Conservation (phyloP, 2,888 invertebrate species). For the Electrophaes corylata region DNA sequence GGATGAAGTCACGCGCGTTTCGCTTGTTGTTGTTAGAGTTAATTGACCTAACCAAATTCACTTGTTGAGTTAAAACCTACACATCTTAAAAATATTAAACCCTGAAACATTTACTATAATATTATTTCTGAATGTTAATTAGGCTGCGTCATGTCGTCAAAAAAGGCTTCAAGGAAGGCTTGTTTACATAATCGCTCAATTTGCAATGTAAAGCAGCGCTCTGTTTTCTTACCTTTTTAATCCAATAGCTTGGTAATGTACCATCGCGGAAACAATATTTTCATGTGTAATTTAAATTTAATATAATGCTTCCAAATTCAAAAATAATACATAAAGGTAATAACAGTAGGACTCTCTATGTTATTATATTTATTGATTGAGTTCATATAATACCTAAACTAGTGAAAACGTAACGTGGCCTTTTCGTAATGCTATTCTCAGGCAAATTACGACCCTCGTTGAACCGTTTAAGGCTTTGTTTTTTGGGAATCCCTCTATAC, state of each 20-base stretch:
- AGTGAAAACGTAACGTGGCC: too few relatives aligned
- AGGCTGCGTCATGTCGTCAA: conserved; percentile 61
- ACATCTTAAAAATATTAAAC: conserved; percentile 1
- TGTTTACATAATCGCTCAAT: conserved; percentile 81
- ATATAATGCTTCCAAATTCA: too few relatives aligned
- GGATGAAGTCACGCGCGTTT: too few relatives aligned
- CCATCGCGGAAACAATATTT: conserved; percentile 20
- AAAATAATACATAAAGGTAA: too few relatives aligned
- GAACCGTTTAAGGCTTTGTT: too few relatives aligned
- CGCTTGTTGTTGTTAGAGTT: too few relatives aligned
- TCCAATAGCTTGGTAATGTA: conserved; percentile 36
- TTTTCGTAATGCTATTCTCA: too few relatives aligned
- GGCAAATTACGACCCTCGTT: too few relatives aligned
- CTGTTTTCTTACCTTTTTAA: conserved; percentile 68
- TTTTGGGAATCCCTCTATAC: too few relatives aligned
- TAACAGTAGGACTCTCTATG: too few relatives aligned
- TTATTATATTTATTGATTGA: too few relatives aligned
- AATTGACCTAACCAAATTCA: neutral
- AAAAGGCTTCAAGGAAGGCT: conserved; percentile 71
- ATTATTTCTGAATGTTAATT: conserved; percentile 74
- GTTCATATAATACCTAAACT: too few relatives aligned
- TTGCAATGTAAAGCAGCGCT: conserved; percentile 78
- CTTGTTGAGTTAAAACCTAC: neutral
- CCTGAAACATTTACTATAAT: conserved; percentile 50
- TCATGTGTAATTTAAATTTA: neutral